Base-by-base conservation (phyloP, 2,888 invertebrate genomes). In the Tiphia femorata region DNA sequence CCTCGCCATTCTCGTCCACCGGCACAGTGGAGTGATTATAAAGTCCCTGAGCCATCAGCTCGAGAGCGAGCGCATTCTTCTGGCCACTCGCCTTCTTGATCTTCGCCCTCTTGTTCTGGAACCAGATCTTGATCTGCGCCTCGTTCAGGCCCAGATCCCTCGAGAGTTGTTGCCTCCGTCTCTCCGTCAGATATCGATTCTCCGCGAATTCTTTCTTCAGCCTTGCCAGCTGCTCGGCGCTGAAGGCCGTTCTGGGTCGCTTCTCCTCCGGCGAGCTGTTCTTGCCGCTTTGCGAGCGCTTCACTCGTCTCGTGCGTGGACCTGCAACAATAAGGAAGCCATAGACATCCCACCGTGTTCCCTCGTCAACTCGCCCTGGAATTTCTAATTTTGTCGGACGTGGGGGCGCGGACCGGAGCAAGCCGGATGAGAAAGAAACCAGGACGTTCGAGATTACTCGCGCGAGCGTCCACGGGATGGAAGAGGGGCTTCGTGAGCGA, bases 61-160 rank as follows among this genome's bases (percentile, higher is more conserved):
- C 95, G 52, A 95, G 80, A 0, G 97, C 96, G 50, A 97, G 85
- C 0, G 94, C 92, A 84, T 95, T 94, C 77, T 93, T 90, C 70
- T 92, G 91, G 0, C 95, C 95, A 0, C 90, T 90, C 0, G 94
- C 89, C 82, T 97, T 97, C 87, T 98, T 98, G 83, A 97, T 92
- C 86, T 97, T 97, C 63, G 97, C 97, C 7, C 97, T 87, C 82
- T 97, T 96, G 85, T 97, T 96, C 86, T 96, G 94, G 86, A 96
- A 95, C 96, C 95, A 96, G 83, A 96, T 96, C 86, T 96, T 96
- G 82, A 95, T 97, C 86, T 98, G 98, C 0, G 96, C 96, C 84
- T 98, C 98, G 74, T 97, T 97, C 58, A 98, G 87, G 0, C 95
- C 94, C 56, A 98, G 86, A 77, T 97, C 96, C 3, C 91, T 88